Conservation (phyloP, 2,113 vertebrate species). For the Oreochromis tanganicae region DNA sequence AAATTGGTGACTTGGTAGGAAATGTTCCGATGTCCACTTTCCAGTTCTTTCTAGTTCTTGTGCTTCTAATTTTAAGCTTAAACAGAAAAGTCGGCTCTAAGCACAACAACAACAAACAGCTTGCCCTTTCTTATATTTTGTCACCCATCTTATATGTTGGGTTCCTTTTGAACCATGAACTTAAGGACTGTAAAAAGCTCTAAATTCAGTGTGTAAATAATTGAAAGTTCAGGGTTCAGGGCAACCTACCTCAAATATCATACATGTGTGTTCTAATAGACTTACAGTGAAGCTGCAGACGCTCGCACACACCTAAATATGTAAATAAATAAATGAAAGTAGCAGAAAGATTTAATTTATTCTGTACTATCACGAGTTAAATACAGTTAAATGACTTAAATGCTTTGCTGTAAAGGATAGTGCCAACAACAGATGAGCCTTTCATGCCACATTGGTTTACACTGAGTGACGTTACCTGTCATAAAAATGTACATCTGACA, state of each 20-base stretch:
- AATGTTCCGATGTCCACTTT: background rate
- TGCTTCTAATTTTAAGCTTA: background rate
- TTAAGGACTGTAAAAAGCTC: background rate
- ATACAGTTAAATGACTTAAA: background rate
- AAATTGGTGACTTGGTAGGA: background rate
- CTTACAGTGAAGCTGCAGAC: background rate
- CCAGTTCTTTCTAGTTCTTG: background rate
- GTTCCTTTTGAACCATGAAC: background rate
- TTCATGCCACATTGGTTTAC: background rate
- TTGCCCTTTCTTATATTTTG: background rate
- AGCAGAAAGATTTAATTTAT: background rate
- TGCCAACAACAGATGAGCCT: background rate
- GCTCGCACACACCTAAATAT: background rate
- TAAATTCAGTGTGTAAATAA: background rate
- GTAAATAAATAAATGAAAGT: background rate
- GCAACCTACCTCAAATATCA: too few species aligned
- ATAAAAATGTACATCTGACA: background rate
- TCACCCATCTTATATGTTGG: background rate
- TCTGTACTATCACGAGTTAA: background rate
- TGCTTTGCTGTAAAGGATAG: background rate
- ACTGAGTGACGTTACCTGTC: background rate
- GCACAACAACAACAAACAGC: background rate
- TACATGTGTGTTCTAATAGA: background rate
- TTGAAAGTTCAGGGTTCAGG: background rate
- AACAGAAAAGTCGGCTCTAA: background rate